Conservation (phyloP, 2,113 vertebrate genomes). For the Peucedramus taeniatus region DNA sequence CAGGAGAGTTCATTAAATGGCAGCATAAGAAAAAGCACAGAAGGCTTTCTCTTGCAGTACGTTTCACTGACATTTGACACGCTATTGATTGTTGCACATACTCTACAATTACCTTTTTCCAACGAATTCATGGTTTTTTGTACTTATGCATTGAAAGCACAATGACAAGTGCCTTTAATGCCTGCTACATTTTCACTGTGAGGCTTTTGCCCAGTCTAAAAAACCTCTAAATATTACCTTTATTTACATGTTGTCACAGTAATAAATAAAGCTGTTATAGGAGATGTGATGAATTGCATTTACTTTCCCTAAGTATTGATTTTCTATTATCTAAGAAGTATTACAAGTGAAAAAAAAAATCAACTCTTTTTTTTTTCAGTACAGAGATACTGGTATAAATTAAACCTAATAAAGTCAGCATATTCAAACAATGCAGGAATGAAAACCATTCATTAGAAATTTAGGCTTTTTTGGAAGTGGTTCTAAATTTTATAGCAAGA, state of each 20-base stretch:
- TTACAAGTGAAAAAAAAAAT: background rate
- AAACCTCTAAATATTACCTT: background rate
- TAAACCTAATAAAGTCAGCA: background rate
- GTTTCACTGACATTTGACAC: background rate
- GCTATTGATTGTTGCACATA: background rate
- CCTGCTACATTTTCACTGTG: background rate
- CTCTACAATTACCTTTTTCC: background rate
- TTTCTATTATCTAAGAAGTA: background rate
- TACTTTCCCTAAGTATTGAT: background rate
- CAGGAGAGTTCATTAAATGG: background rate
- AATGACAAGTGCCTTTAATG: background rate
- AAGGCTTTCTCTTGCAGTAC: background rate
- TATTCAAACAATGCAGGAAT: background rate
- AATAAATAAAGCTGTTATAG: background rate
- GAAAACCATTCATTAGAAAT: background rate
- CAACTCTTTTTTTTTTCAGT: fast-evolving
- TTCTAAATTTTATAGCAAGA: background rate
- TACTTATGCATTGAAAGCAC: background rate
- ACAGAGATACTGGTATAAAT: background rate
- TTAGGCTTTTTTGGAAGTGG: background rate
- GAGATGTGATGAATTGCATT: background rate
- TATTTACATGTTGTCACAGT: background rate
- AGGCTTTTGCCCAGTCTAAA: background rate
- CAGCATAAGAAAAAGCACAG: background rate
- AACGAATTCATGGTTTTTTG: fast-evolving